Evolutionary conservation across 2,888 invertebrate species (phyloP), one percentile per base, ranked within the genome.

Genomic region (Bhutanitis thaidina): DNA sequence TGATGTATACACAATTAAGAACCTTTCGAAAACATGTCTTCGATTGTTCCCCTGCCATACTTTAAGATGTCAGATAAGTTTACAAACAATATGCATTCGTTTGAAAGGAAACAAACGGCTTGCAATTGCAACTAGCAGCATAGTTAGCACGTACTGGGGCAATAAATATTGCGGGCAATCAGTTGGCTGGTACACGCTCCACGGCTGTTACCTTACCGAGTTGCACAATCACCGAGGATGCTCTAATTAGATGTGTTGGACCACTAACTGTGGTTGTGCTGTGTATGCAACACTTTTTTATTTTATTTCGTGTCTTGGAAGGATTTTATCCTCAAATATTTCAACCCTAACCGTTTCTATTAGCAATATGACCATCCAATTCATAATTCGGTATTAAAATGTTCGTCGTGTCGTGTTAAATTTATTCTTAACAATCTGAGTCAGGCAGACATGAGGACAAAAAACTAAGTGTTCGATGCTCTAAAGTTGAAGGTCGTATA

Each of bases 231-330:
- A 50, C 45, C 58, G 58, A 62, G 67, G 63, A 63, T 64, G 62
- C 54, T 64, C 75, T 74, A 81, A 82, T 81, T 81, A 81, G 73
- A 76, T 77, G 71, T 71, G 71, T 77, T 79, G 71, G 71, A 60
- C 61, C 65, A 64, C 65, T 67, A 66, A 53, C 71, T 62, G 65
- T 60, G 58, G 67, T 62, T 69, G 60, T 59, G 20, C 5, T 3
- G 3, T 20, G 20, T 3, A 20, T 3, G 5, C 20, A n/a, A n/a
- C n/a, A n/a, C n/a, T n/a, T n/a, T 20, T 20, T 2, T 20, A 20
- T 3, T 2, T 20, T 20, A 20, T 20, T 20, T 3, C 5, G 5
- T 20, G 20, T 20, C 5, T 3, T 20, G 20, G 20, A 20, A 20
- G 20, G n/a, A n/a, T n/a, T n/a, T n/a, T n/a, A n/a, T n/a, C n/a